A percentile compares a stretch with the other conserved stretches of the same genome.
phyloP scores from a whole-genome alignment of 2,113 vertebrate species.

The Rhizomys pruinosus region DNA sequence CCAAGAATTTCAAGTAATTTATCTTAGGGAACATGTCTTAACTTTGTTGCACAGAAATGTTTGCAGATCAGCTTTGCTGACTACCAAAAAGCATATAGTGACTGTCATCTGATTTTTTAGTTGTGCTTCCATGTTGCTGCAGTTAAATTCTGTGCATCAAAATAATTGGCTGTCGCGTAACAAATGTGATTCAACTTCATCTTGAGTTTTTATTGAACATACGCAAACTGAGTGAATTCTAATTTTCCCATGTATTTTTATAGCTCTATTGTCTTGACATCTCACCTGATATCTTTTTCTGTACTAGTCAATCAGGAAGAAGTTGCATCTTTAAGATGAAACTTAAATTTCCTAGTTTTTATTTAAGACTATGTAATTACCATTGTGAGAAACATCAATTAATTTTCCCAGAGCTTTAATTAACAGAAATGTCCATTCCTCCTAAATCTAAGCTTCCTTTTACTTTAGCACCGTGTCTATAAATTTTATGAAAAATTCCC shows the following conservation, averaged over 20 bases:
- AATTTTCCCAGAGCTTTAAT: slow-evolving; percentile 49
- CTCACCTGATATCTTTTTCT: slow-evolving; percentile 66
- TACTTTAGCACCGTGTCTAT: neutral
- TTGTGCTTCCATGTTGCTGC: slow-evolving; percentile 85
- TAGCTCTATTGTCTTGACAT: slow-evolving; percentile 48
- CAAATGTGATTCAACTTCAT: slow-evolving; percentile 82
- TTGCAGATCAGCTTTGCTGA: slow-evolving; percentile 90
- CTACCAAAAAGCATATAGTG: slow-evolving; percentile 78
- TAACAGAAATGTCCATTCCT: neutral
- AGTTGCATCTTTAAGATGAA: slow-evolving; percentile 45
- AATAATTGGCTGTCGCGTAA: slow-evolving; percentile 83
- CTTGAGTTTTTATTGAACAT: slow-evolving; percentile 82
- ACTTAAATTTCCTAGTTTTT: slow-evolving; percentile 49
- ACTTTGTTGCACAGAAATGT: slow-evolving; percentile 88
- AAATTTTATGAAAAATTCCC: slow-evolving; percentile 31
- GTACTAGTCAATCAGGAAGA: slow-evolving; percentile 25
- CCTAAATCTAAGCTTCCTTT: neutral
- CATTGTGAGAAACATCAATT: slow-evolving; percentile 39
- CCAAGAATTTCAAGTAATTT: slow-evolving; percentile 19
- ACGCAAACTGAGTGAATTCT: slow-evolving; percentile 90
- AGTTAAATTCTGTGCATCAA: slow-evolving; percentile 89
- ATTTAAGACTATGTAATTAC: slow-evolving; percentile 34
- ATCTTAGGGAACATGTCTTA: slow-evolving; percentile 65
- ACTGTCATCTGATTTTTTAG: slow-evolving; percentile 80
- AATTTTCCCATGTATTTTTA: slow-evolving; percentile 83